Percentiles rank a stretch among this genome's conserved stretches.
Evolutionary conservation across 2,797 vertebrate genomes (phyloP).

Genomic region (Molossus molossus): DNA sequence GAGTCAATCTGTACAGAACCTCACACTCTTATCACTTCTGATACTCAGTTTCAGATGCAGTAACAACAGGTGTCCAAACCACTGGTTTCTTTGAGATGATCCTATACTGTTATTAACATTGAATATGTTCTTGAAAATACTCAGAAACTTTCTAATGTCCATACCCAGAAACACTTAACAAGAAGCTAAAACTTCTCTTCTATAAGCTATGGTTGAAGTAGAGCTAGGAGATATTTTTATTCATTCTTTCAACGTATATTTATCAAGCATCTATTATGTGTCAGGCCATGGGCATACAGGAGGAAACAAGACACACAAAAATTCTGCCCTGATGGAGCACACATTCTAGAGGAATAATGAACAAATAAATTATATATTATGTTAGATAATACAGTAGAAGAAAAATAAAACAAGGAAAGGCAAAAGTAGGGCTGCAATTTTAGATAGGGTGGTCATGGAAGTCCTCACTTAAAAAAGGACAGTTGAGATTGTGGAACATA

Average conservation of each 20-base stretch:
- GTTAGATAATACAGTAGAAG: not conserved
- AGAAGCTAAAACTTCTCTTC: slow-evolving; percentile 54
- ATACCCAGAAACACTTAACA: slow-evolving; percentile 39
- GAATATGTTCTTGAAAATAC: slow-evolving; percentile 61
- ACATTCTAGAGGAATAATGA: slow-evolving; percentile 41
- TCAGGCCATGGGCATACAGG: not conserved
- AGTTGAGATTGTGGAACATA: not conserved
- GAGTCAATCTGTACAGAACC: slow-evolving; percentile 80
- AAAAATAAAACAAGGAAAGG: slow-evolving; percentile 28
- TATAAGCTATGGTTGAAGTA: not conserved
- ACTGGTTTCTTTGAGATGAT: slow-evolving; percentile 73
- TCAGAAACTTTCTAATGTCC: slow-evolving; percentile 37
- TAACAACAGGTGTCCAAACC: slow-evolving; percentile 67
- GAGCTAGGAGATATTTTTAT: not conserved
- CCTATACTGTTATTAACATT: slow-evolving; percentile 44
- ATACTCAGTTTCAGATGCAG: slow-evolving; percentile 65
- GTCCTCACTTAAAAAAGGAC: not conserved
- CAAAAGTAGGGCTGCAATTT: not conserved
- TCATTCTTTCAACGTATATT: slow-evolving; percentile 54
- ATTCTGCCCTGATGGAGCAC: not conserved
- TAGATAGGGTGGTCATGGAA: not conserved
- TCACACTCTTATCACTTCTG: slow-evolving; percentile 75
- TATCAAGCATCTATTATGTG: slow-evolving; percentile 11
- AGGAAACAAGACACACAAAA: slow-evolving; percentile 25
- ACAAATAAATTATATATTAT: slow-evolving; percentile 19